A percentile compares a stretch with the other conserved stretches of the same genome.
Conservation (phyloP, 2,888 invertebrate species). For the Heliconius charithonia region DNA sequence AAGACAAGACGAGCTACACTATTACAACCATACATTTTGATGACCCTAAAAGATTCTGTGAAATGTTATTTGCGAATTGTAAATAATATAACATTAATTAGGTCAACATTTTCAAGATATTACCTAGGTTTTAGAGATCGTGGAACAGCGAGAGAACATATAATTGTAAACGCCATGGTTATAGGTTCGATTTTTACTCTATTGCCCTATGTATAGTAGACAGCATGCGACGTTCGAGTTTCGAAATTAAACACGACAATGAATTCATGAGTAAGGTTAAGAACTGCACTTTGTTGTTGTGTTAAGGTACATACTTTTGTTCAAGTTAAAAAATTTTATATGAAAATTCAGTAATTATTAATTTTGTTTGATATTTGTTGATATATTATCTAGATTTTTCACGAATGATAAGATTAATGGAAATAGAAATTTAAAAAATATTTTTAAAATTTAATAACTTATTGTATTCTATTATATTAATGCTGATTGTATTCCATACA, state of each 20-base stretch:
- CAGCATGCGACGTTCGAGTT: background rate
- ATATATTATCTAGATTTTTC: too few species aligned
- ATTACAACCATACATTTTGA: background rate
- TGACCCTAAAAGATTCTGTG: background rate
- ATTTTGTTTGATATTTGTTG: too few species aligned
- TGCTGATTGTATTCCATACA: background rate
- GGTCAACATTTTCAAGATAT: too few species aligned
- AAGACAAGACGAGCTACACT: conserved; percentile 22
- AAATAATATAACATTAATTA: background rate
- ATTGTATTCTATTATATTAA: too few species aligned
- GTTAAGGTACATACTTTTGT: too few species aligned
- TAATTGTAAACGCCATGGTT: background rate
- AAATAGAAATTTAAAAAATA: too few species aligned
- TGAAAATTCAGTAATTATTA: too few species aligned
- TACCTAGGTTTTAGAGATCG: background rate
- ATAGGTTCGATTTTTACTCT: background rate
- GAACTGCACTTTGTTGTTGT: too few species aligned
- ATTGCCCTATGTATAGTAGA: background rate
- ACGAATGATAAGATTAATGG: too few species aligned
- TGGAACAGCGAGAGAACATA: background rate
- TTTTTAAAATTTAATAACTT: background rate
- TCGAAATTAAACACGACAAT: background rate
- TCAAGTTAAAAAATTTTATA: too few species aligned
- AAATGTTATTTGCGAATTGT: background rate
- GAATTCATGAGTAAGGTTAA: background rate